Conservation (phyloP, 2,797 vertebrate genomes). For the Atherinosoma microstoma region DNA sequence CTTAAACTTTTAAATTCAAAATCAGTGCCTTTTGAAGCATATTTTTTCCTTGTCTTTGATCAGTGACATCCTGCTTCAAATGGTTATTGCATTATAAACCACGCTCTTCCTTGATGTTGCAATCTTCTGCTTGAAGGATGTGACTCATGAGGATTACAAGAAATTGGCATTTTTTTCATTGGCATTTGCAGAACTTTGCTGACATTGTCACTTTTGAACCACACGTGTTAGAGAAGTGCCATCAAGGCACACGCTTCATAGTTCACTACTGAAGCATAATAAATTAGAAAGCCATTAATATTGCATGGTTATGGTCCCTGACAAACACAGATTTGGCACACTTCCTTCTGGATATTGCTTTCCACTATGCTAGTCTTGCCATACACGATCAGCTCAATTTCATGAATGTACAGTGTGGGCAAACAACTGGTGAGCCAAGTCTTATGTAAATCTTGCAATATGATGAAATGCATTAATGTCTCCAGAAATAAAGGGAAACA, state of each 20-base stretch:
- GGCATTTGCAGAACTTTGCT: slow-evolving; percentile 43
- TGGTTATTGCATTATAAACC: slow-evolving; percentile 8
- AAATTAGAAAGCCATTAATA: slow-evolving; percentile 21
- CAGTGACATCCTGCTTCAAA: neutral
- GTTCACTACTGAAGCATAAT: slow-evolving; percentile 11
- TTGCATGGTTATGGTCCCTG: neutral
- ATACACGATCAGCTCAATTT: neutral
- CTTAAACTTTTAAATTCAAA: neutral
- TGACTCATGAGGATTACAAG: slow-evolving; percentile 55
- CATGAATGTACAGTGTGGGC: neutral
- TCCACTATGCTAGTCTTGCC: neutral
- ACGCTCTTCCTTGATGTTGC: slow-evolving; percentile 39
- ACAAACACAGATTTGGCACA: slow-evolving; percentile 3
- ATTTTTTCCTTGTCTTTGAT: neutral
- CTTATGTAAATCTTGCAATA: neutral
- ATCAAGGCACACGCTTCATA: slow-evolving; percentile 32
- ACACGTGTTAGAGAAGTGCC: slow-evolving; percentile 24
- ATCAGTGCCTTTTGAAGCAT: neutral
- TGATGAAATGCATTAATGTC: slow-evolving; percentile 2
- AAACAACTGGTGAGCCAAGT: neutral
- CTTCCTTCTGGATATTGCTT: neutral
- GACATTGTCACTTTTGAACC: slow-evolving; percentile 47
- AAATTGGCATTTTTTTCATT: slow-evolving; percentile 32
- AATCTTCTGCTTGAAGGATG: slow-evolving; percentile 41
- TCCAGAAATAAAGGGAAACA: neutral